Percentiles rank a stretch among this genome's conserved stretches.
phyloP scores from a whole-genome alignment of 64 coral and sea anemone genomes.

The Pocillopora damicornis region DNA sequence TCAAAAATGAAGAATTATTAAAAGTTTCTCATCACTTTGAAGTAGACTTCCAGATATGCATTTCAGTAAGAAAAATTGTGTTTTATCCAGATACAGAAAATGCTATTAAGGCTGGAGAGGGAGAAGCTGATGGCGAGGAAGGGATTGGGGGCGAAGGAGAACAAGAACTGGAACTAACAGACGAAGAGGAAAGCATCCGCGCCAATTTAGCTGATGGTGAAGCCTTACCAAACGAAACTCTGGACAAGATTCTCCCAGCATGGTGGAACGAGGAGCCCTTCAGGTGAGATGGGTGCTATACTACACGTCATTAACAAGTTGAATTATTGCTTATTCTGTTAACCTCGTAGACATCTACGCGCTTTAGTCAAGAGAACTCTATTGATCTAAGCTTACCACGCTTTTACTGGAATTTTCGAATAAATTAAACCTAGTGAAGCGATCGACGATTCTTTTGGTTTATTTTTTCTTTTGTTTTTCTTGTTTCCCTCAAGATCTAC shows the following conservation, averaged over 20 bases:
- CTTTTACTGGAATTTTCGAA: not conserved
- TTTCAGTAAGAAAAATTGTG: not conserved
- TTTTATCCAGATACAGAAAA: constrained; percentile 12
- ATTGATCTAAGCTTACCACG: too few species aligned
- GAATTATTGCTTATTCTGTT: not conserved
- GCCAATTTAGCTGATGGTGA: constrained; percentile 78
- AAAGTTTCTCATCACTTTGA: not conserved
- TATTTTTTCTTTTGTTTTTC: not conserved
- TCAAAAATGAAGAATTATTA: not conserved
- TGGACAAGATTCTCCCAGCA: constrained; percentile 82
- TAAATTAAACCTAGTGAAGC: not conserved
- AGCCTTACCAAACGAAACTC: constrained; percentile 58
- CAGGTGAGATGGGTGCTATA: constrained; percentile 33
- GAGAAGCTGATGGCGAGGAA: constrained; percentile 52
- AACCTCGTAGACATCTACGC: not conserved
- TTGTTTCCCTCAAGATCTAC: constrained; percentile 50
- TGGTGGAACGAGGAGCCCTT: constrained; percentile 99
- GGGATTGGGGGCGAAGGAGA: constrained; percentile 42
- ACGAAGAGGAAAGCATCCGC: constrained; percentile 94
- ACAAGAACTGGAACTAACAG: constrained; percentile 72
- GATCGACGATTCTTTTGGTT: not conserved
- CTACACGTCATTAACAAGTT: not conserved
- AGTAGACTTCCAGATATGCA: not conserved
- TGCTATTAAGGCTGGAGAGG: constrained; percentile 22
- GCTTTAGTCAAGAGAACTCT: not conserved